These are phyloP conservation scores for Orgyia antiqua DNA, from an alignment of 2,888 invertebrate species.

Conservation along the genomic window DNA sequence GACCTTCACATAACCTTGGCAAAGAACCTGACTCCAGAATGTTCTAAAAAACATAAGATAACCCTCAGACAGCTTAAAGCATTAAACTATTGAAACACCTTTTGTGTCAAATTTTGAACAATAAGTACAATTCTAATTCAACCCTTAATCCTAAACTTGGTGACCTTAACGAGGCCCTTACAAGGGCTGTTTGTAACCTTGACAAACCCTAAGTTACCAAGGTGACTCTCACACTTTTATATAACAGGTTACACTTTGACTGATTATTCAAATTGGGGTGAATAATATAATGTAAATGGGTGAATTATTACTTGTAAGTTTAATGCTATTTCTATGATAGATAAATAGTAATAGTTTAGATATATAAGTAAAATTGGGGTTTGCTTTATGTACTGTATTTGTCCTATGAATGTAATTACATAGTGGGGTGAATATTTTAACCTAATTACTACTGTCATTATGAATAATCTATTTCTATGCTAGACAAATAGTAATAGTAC, in stretches of 20 bases:
- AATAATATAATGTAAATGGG: conserved; percentile 19
- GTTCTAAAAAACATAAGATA: background rate
- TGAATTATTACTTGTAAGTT: conserved; percentile 5
- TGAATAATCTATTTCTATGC: no score
- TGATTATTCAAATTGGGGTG: conserved; percentile 17
- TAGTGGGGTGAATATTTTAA: no score
- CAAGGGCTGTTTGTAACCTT: conserved; percentile 16
- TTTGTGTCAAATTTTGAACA: background rate
- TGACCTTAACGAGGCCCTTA: conserved; percentile 15
- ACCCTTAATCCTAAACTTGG: conserved; percentile 2
- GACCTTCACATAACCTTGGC: background rate
- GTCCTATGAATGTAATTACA: no score
- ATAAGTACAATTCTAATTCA: conserved; percentile 1
- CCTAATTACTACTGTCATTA: no score
- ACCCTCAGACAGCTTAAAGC: background rate
- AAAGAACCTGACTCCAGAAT: background rate
- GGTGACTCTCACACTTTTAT: conserved; percentile 23
- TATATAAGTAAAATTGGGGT: background rate
- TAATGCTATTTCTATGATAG: conserved; percentile 1
- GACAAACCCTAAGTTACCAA: conserved; percentile 6
- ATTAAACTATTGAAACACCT: background rate
- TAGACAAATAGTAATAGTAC: no score
- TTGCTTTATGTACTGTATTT: no score
- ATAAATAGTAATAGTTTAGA: background rate
- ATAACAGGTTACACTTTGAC: conserved; percentile 20